Evolutionary conservation across 2,797 vertebrate species (phyloP).

Genomic region (Parambassis ranga): DNA sequence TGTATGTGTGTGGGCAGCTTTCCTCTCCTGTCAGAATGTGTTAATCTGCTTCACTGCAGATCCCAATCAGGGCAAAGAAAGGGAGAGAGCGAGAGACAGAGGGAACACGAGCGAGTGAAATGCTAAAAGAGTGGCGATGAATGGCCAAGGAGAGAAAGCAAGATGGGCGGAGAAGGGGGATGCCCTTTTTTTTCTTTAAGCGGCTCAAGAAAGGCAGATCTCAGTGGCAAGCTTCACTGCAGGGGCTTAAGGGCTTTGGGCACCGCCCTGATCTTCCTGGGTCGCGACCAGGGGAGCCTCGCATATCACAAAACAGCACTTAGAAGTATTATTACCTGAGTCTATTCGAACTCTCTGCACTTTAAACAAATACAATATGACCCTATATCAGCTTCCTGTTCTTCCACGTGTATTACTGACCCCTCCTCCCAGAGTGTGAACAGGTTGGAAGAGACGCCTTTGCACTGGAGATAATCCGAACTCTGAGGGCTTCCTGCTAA

Average conservation of each 20-base stretch:
- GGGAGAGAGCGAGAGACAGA: constrained; percentile 58
- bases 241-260: constrained; percentile 37
- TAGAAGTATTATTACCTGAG: constrained; percentile 9
- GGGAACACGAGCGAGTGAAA: constrained; percentile 42
- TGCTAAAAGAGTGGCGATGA: constrained; percentile 47
- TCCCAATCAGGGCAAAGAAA: constrained; percentile 79
- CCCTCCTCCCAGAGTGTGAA: not conserved
- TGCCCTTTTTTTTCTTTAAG: constrained; percentile 55
- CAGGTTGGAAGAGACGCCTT: constrained; percentile 1
- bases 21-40: constrained; percentile 80
- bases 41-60: constrained; percentile 84
- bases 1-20: constrained; percentile 63
- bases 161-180: constrained; percentile 37
- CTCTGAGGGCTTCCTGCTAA: constrained; percentile 33
- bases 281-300: constrained; percentile 5
- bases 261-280: constrained; percentile 19
- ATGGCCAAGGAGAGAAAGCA: constrained; percentile 29
- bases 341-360: not conserved
- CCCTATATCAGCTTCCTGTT: not conserved
- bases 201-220: constrained; percentile 44
- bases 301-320: not conserved
- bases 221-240: constrained; percentile 13
- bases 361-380: not conserved
- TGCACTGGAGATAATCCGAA: constrained; percentile 7
- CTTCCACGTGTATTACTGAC: not conserved